Percentiles rank a stretch among this genome's conserved stretches.
Conservation (phyloP, 2,113 vertebrate genomes). For the Myotis lucifugus region DNA sequence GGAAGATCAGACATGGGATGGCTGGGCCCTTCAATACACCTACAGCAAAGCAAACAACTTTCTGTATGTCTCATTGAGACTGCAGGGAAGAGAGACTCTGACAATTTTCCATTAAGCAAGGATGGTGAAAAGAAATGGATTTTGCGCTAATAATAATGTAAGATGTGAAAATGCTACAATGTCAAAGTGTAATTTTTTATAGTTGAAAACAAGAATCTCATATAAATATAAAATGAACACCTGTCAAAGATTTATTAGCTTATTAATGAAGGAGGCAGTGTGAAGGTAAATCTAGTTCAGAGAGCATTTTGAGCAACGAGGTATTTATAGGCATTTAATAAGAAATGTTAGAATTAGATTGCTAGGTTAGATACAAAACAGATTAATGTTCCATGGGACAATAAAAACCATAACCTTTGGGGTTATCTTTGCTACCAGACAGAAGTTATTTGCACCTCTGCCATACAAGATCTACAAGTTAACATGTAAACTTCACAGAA, state of each 20-base stretch:
- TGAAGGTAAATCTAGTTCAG: constrained; percentile 50
- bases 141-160: constrained; percentile 57
- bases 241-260: constrained; percentile 63
- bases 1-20: neutral
- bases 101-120: constrained; percentile 23
- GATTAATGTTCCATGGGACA: neutral
- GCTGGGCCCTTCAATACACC: neutral
- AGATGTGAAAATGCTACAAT: constrained; percentile 41
- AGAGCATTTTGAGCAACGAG: constrained; percentile 46
- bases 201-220: constrained; percentile 50
- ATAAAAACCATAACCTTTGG: constrained; percentile 50
- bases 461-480: neutral
- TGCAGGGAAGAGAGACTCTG: neutral
- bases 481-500: neutral
- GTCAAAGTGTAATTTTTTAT: constrained; percentile 53
- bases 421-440: constrained; percentile 37
- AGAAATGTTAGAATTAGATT: constrained; percentile 57
- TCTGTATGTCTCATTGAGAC: neutral
- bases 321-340: constrained; percentile 44
- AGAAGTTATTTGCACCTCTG: constrained; percentile 57
- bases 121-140: constrained; percentile 49
- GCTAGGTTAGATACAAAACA: constrained; percentile 30
- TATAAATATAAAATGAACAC: constrained; percentile 38
- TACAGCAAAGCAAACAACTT: neutral
- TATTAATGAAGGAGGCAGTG: constrained; percentile 40